These are phyloP conservation scores for Pterocles gutturalis DNA, from an alignment of 2,113 vertebrate species.

Conservation along the genomic window DNA sequence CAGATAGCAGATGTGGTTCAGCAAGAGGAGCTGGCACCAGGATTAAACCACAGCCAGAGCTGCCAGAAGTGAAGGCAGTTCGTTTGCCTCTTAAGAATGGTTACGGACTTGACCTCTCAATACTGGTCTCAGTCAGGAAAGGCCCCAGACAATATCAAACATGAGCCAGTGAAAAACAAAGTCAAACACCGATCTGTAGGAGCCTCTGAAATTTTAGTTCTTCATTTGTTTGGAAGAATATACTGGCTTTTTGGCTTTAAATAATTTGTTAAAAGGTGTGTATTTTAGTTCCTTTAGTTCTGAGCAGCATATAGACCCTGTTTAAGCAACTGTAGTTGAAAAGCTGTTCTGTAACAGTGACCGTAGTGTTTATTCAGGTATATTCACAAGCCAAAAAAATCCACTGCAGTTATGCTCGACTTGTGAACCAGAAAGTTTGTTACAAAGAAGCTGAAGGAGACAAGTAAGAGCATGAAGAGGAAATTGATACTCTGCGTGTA, in stretches of 20 bases:
- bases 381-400: neutral
- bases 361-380: neutral
- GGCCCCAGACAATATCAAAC: neutral
- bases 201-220: neutral
- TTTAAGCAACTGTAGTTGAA: neutral
- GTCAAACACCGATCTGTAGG: neutral
- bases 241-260: rapidly evolving
- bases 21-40: neutral
- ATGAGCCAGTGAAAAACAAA: neutral
- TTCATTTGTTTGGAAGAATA: neutral
- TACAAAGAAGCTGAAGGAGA: neutral
- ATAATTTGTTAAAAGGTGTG: neutral
- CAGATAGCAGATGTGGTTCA: rapidly evolving
- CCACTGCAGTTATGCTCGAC: neutral
- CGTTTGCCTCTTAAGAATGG: neutral
- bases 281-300: neutral
- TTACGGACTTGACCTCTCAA: neutral
- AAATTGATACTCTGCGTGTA: neutral
- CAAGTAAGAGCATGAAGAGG: neutral
- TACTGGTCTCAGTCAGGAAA: neutral
- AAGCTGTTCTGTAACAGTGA: neutral
- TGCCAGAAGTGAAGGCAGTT: neutral
- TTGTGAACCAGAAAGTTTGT: neutral
- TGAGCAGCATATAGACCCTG: neutral
- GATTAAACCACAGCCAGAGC: neutral